Base-by-base conservation (phyloP, 2,113 vertebrate genomes). In the Rhodinocichla rosea region DNA sequence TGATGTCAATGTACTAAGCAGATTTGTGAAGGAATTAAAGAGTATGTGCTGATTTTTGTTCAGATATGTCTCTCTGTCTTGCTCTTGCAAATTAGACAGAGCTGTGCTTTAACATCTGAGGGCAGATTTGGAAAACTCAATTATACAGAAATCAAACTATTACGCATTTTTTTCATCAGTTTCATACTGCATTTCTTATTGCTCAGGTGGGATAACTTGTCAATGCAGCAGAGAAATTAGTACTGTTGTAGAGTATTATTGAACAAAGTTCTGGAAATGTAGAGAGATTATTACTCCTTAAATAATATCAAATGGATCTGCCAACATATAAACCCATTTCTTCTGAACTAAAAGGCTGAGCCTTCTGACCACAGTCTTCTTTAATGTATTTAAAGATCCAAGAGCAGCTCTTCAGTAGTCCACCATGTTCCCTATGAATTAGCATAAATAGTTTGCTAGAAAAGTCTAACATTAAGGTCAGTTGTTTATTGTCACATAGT, bases 21-120 rank as follows among this genome's bases (percentile, higher is more conserved):
- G 73, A 87, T 95, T 89, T 94, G 60, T 84, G 83, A 92, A 76
- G 77, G 57, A 92, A 94, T 92, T 90, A 90, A 92, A 57, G 32
- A 87, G 10, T 42, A 84, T 90, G 40, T 73, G 83, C 80, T 87
- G 77, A 93, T 94, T 94, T 95, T 88, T 95, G 42, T 80, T 87
- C 73, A 90, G 90, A 92, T 93, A 63, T 52, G 27, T 68, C 45
- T 90, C 57, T 87, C 63, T 81, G 68, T 82, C 53, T 92, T 81
- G 42, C 56, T 92, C 28, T 85, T 87, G 62, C 10, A 92, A 92
- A 92, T 93, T 59, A 87, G 63, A 56, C 59, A 85, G 77, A 89
- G 26, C 37, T 84, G 57, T 68, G 53, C 70, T 92, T 87, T 78
- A 96, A 85, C 42, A 91, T 82, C 69, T 79, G 57, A 92, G 53